Evolutionary conservation across 2,797 vertebrate species (phyloP), one percentile per base, ranked within the genome.

Genomic region (Delichon dasypus): DNA sequence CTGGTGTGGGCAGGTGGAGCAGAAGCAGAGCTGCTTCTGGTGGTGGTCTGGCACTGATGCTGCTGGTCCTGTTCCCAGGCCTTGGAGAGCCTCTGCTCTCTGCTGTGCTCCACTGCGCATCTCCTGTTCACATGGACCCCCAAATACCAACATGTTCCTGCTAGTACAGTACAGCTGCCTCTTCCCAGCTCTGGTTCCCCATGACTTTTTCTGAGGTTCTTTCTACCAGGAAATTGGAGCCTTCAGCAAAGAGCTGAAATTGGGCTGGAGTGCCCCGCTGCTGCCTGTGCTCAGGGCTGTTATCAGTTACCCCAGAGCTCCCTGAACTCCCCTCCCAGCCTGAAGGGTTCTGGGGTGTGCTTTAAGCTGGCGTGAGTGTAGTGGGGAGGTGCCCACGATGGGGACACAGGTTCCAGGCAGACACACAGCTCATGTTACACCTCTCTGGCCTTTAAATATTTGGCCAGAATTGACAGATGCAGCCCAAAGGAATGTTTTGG

Each of bases 371-470:
- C 36, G 2, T 45, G 57, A 22, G 25, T 17, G 22, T 55, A 47
- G 34, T 58, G 54, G 16, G 29, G 45, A 16, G 45, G 36, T 62
- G 40, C n/a, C 54, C 23, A 5, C 5, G 0, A 3, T 13, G n/a
- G n/a, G 23, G 27, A 30, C 16, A n/a, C 45, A 5, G n/a, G 11
- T 34, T 61, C 54, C 65, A 73, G 66, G 21, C 81, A 85, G 72
- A 48, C n/a, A 36, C n/a, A 19, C 5, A 16, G 19, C 17, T 42
- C 0, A 0, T 30, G 15, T 42, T 47, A 20, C 0, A 0, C 7
- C 23, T 50, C 27, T 42, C 60, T 76, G 42, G 40, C 21, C n/a
- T 85, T 81, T 62, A 30, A 75, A 40, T 34, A 40, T 5, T 40
- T 47, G 14, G 21, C 45, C 32, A 62, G 34, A 57, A 73, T 61